A percentile compares a stretch with the other conserved stretches of the same genome.
phyloP scores from a whole-genome alignment of 2,113 vertebrate genomes.

The Rana temporaria region DNA sequence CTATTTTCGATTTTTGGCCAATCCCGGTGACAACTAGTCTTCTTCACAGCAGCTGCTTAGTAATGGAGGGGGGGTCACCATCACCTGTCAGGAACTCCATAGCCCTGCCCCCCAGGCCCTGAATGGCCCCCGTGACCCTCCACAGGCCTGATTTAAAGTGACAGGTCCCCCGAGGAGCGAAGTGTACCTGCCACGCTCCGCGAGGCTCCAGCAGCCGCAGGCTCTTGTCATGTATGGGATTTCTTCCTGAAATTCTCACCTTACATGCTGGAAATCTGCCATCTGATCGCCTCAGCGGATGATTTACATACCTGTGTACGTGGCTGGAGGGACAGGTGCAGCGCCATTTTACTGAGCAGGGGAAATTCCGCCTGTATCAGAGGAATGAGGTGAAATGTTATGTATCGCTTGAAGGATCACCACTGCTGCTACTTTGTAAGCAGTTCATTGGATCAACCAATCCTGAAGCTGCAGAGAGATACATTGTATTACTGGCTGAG shows the following conservation, averaged over 20 bases:
- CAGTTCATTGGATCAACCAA: too few species aligned
- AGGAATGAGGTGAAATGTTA: too few species aligned
- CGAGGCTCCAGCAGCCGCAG: not conserved
- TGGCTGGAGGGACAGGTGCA: not conserved
- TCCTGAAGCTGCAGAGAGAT: too few species aligned
- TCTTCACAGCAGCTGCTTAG: not conserved
- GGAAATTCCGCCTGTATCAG: too few species aligned
- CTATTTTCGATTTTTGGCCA: too few species aligned
- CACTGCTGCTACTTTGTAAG: too few species aligned
- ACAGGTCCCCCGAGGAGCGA: slow-evolving; percentile 24
- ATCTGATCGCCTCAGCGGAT: not conserved
- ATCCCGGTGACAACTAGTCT: too few species aligned
- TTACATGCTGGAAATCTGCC: not conserved
- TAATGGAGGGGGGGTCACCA: not conserved
- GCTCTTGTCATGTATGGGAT: slow-evolving; percentile 1
- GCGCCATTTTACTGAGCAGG: not conserved
- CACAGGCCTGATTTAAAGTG: not conserved
- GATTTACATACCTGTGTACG: not conserved
- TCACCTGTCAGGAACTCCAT: slow-evolving; percentile 12
- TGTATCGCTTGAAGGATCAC: too few species aligned
- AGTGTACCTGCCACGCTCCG: slow-evolving; percentile 25
- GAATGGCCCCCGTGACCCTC: not conserved
- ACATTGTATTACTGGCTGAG: too few species aligned
- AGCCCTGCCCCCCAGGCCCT: not conserved
- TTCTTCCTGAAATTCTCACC: slow-evolving; percentile 7